These are phyloP conservation scores for Trichopoda pennipes DNA, from an alignment of 2,888 invertebrate species.

Conservation along the genomic window DNA sequence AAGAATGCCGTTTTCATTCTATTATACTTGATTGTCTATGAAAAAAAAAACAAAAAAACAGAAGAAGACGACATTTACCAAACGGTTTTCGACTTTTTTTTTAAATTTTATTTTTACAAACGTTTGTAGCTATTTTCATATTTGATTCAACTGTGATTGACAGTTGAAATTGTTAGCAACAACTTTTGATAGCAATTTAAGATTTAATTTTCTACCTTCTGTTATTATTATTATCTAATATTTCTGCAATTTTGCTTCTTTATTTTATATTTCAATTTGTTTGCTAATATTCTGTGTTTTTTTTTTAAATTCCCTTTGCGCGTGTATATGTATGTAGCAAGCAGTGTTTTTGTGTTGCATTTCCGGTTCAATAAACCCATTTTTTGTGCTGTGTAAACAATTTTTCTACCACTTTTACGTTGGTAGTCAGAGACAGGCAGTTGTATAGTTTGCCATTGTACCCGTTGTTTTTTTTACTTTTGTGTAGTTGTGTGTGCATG, in stretches of 20 bases:
- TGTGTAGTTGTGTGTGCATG: not conserved
- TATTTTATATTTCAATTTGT: constrained; percentile 56
- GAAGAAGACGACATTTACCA: constrained; percentile 12
- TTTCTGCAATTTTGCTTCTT: constrained; percentile 12
- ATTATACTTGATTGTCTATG: constrained; percentile 5
- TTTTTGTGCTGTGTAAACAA: constrained; percentile 47
- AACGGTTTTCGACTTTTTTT: constrained; percentile 9
- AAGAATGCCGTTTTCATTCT: constrained; percentile 8
- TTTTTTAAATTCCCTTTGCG: constrained; percentile 1
- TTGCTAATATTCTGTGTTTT: constrained; percentile 42
- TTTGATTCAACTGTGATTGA: constrained; percentile 48
- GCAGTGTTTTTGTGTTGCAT: constrained; percentile 57
- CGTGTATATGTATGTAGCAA: not conserved
- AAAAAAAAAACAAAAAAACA: not conserved
- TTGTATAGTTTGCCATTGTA: constrained; percentile 17
- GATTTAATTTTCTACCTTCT: constrained; percentile 41
- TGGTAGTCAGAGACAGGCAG: constrained; percentile 37
- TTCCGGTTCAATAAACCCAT: constrained; percentile 71
- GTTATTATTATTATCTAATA: constrained; percentile 29
- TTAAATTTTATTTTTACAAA: constrained; percentile 16
- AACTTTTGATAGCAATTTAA: constrained; percentile 50
- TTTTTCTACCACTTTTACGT: constrained; percentile 51
- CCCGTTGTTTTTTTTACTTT: not conserved
- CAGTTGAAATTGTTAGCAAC: constrained; percentile 48
- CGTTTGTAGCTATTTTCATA: not conserved